Conservation (phyloP, 2,888 invertebrate genomes). For the Archips xylosteana region DNA sequence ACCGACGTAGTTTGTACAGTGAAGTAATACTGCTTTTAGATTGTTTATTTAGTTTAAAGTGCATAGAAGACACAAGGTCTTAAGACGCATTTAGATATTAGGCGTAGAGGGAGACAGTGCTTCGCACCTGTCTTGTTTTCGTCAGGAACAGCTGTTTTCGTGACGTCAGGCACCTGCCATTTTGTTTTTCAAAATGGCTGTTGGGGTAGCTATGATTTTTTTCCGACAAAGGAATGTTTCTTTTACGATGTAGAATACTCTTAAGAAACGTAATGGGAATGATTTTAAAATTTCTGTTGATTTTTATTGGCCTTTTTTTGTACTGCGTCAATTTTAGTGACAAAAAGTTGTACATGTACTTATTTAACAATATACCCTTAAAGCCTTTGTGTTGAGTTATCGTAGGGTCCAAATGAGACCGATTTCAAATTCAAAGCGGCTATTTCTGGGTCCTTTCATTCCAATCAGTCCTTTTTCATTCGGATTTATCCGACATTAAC, state of each 20-base stretch:
- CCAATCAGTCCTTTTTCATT: conserved; percentile 3
- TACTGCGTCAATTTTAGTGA: not conserved
- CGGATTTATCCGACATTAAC: not conserved
- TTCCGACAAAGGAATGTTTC: not conserved
- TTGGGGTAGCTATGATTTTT: conserved; percentile 5
- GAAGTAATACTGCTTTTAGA: conserved; percentile 16
- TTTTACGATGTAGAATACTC: not conserved
- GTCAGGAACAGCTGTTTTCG: conserved; percentile 33
- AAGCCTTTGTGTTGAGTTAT: not conserved
- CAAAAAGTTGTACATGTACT: not conserved
- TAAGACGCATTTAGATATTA: not conserved
- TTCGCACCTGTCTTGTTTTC: conserved; percentile 10
- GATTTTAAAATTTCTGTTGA: not conserved
- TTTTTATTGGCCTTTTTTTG: not conserved
- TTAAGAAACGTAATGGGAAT: not conserved
- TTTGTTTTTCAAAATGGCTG: conserved; percentile 37
- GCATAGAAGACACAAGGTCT: not conserved
- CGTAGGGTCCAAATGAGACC: not conserved
- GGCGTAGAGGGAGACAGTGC: not conserved
- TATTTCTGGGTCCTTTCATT: not conserved
- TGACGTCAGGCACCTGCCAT: conserved; percentile 38
- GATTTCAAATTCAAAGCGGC: not conserved
- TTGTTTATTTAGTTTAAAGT: conserved; percentile 17
- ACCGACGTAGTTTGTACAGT: conserved; percentile 12
- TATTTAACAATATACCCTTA: not conserved